These are phyloP conservation scores for Sorex fumeus DNA, from an alignment of 2,113 vertebrate genomes.

Conservation along the genomic window DNA sequence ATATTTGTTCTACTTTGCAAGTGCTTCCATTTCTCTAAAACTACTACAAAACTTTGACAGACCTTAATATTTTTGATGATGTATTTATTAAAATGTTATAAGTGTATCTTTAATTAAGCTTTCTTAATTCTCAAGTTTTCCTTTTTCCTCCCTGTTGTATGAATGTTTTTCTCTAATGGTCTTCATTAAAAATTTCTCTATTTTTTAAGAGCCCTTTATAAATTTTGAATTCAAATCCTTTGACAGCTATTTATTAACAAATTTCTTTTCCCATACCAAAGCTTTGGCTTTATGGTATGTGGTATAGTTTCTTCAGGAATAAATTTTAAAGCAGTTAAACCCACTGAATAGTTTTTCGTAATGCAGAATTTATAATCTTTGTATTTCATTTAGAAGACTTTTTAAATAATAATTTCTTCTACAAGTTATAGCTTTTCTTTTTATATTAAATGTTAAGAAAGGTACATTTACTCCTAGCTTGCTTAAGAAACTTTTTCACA, in stretches of 20 bases:
- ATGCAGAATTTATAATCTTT: slow-evolving; percentile 30
- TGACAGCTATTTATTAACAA: not conserved
- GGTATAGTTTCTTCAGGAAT: not conserved
- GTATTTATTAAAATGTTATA: not conserved
- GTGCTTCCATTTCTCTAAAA: too few species aligned
- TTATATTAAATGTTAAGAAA: too few species aligned
- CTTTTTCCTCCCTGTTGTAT: not conserved
- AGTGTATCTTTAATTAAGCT: too few species aligned
- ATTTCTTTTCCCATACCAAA: slow-evolving; percentile 3
- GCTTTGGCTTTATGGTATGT: not conserved
- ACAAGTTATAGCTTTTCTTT: not conserved
- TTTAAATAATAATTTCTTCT: not conserved
- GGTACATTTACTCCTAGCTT: too few species aligned
- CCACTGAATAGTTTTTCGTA: not conserved
- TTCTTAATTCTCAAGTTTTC: slow-evolving; percentile 11
- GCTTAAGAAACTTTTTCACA: too few species aligned
- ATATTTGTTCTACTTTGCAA: too few species aligned
- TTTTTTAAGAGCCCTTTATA: not conserved
- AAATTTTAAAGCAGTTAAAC: not conserved
- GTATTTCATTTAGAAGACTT: not conserved
- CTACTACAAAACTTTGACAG: not conserved
- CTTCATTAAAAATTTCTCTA: too few species aligned
- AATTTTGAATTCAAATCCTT: slow-evolving; percentile 44
- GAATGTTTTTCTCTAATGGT: not conserved
- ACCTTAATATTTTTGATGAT: not conserved